These are phyloP conservation scores for Chalcosyrphus nemorum DNA, from an alignment of 2,888 invertebrate genomes.

Conservation along the genomic window DNA sequence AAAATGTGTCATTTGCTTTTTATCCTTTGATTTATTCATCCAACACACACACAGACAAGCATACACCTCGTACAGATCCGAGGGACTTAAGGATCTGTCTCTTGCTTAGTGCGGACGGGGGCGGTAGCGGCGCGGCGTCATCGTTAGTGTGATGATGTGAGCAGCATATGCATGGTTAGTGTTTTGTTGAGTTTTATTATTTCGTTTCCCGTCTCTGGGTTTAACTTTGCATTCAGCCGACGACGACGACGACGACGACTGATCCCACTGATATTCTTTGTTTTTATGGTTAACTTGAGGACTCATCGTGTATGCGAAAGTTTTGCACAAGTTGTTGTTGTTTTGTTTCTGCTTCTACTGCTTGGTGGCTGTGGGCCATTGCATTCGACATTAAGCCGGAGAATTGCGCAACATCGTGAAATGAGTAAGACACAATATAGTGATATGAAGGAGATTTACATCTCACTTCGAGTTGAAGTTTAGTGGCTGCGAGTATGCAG, in stretches of 20 bases:
- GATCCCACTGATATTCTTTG: constrained; percentile 69
- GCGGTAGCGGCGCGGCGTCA: no score
- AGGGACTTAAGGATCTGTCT: constrained; percentile 22
- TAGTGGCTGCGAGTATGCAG: background rate
- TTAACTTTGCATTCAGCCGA: constrained; percentile 61
- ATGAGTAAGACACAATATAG: constrained; percentile 38
- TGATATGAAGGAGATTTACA: constrained; percentile 41
- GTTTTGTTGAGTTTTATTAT: constrained; percentile 59
- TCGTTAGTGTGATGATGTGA: constrained; percentile 16
- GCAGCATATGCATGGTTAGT: constrained; percentile 47
- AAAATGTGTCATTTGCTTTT: constrained; percentile 71
- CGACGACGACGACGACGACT: constrained; percentile 57
- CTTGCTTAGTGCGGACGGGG: background rate
- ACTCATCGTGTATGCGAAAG: constrained; percentile 60
- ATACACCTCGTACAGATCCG: constrained; percentile 18
- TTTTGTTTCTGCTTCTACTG: constrained; percentile 1
- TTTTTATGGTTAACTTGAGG: constrained; percentile 69
- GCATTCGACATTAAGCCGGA: constrained; percentile 36
- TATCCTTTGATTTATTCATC: constrained; percentile 70
- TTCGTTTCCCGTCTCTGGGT: constrained; percentile 42
- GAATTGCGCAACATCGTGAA: constrained; percentile 40
- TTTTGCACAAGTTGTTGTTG: constrained; percentile 48
- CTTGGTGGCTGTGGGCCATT: constrained; percentile 1
- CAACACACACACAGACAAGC: constrained; percentile 28
- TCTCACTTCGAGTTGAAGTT: constrained; percentile 13